Evolutionary conservation across 2,888 invertebrate species (phyloP).

Genomic region (Tupiocoris notatus): DNA sequence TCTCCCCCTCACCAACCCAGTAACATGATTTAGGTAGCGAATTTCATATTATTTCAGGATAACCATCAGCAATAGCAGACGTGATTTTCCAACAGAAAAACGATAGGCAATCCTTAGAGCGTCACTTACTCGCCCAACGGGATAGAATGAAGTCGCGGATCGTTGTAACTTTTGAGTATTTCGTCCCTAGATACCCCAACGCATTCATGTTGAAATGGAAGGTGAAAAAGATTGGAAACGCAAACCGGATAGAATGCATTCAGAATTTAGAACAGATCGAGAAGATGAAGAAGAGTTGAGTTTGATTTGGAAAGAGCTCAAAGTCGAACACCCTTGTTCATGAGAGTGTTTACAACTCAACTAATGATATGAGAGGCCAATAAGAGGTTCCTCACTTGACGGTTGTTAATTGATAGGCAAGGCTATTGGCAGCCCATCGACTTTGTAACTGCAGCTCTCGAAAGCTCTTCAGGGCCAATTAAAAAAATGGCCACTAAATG

Average conservation of each 20-base stretch:
- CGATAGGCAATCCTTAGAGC: neutral
- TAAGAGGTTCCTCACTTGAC: neutral
- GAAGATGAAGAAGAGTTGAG: no score
- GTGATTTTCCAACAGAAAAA: no score
- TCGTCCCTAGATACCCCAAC: no score
- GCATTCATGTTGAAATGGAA: no score
- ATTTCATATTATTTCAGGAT: no score
- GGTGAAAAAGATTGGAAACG: no score
- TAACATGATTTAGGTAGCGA: no score
- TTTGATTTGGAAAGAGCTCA: neutral
- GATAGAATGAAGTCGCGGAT: constrained; percentile 1
- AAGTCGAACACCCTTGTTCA: neutral
- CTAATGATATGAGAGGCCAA: constrained; percentile 1
- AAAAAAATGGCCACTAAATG: neutral
- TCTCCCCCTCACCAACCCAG: no score
- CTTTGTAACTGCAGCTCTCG: neutral
- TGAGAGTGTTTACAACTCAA: constrained; percentile 14
- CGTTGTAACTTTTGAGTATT: neutral
- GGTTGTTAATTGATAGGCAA: constrained; percentile 28
- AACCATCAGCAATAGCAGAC: no score
- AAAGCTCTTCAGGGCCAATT: neutral
- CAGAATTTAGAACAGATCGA: no score
- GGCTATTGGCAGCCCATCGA: neutral
- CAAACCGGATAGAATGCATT: no score
- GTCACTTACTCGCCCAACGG: constrained; percentile 6